These are phyloP conservation scores for Lymantria dispar DNA, from an alignment of 2,888 invertebrate species.

Conservation along the genomic window DNA sequence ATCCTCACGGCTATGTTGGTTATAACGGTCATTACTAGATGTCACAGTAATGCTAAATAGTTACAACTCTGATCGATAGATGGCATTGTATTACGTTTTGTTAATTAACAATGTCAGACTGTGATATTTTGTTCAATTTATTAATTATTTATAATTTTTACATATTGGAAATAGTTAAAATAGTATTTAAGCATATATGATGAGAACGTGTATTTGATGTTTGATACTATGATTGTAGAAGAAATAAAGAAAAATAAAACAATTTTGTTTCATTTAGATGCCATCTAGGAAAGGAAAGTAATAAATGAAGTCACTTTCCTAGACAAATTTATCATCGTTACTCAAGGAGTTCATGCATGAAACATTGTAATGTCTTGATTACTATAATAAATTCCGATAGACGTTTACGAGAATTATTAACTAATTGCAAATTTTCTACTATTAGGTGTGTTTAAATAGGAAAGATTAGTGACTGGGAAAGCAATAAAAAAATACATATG, in stretches of 20 bases:
- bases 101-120: conserved; percentile 38
- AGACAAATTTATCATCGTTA: conserved; percentile 55
- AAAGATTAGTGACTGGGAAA: too few species aligned
- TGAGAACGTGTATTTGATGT: conserved; percentile 6
- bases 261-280: neutral
- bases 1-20: conserved; percentile 48
- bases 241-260: neutral
- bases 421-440: too few species aligned
- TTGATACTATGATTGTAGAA: conserved; percentile 4
- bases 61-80: conserved; percentile 36
- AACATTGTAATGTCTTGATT: conserved; percentile 25
- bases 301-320: conserved; percentile 39
- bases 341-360: conserved; percentile 51
- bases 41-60: conserved; percentile 33
- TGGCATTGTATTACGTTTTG: conserved; percentile 38
- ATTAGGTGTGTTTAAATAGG: too few species aligned
- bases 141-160: conserved; percentile 21
- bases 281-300: conserved; percentile 35
- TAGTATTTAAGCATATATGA: conserved; percentile 17
- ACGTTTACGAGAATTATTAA: too few species aligned
- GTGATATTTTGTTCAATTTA: conserved; percentile 52
- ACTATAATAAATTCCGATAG: neutral
- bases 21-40: conserved; percentile 71
- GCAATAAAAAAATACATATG: too few species aligned
- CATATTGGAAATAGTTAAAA: conserved; percentile 22